phyloP scores from a whole-genome alignment of 2,113 vertebrate genomes.

The Oryzias curvinotus region DNA sequence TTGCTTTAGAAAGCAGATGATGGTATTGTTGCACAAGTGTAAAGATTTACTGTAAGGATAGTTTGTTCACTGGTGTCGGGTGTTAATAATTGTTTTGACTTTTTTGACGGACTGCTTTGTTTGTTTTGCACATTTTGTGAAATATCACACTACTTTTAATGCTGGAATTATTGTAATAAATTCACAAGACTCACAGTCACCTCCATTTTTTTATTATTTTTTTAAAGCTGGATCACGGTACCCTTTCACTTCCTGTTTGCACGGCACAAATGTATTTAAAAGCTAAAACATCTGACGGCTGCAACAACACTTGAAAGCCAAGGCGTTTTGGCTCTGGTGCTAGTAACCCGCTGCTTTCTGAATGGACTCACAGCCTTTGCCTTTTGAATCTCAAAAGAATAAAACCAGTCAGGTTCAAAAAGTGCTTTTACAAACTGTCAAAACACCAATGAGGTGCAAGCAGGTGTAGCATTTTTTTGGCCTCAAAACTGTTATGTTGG shows the following conservation, averaged over 20 bases:
- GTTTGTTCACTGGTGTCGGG: conserved; percentile 36
- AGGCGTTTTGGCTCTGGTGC: conserved; percentile 44
- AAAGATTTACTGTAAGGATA: conserved; percentile 30
- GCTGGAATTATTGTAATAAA: background rate
- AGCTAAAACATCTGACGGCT: conserved; percentile 14
- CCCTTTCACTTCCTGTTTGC: conserved; percentile 22
- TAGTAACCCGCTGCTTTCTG: conserved; percentile 32
- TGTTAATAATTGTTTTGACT: conserved; percentile 15
- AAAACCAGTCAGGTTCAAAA: conserved; percentile 46
- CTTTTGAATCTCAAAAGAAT: background rate
- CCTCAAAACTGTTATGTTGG: conserved; percentile 3
- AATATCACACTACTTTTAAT: conserved; percentile 25
- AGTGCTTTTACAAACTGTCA: conserved; percentile 46
- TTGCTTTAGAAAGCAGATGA: conserved; percentile 30
- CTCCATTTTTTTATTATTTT: too few species aligned
- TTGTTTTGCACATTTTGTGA: conserved; percentile 61
- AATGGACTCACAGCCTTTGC: conserved; percentile 35
- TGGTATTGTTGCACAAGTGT: conserved; percentile 45
- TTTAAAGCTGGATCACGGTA: conserved; percentile 9
- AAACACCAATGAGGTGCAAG: conserved; percentile 11
- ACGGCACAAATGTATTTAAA: conserved; percentile 8
- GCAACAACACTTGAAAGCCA: conserved; percentile 26
- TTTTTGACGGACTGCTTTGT: conserved; percentile 29
- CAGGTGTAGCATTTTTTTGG: conserved; percentile 22
- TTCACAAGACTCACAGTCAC: conserved; percentile 6